Conservation (phyloP, 2,113 vertebrate species). For the Salvator merianae region DNA sequence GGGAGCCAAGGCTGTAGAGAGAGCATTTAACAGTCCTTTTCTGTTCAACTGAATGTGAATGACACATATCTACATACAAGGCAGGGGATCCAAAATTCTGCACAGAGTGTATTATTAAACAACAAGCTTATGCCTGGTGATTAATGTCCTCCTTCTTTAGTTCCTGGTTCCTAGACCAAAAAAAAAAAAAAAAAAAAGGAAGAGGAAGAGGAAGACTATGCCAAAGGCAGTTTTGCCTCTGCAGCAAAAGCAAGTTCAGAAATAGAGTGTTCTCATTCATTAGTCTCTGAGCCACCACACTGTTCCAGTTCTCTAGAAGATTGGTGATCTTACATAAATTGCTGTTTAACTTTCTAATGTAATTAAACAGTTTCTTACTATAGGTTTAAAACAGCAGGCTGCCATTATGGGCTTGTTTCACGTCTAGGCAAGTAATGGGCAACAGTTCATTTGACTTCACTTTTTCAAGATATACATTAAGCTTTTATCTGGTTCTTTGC, state of each 20-base stretch:
- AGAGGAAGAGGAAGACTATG: too few species aligned
- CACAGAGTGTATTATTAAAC: too few species aligned
- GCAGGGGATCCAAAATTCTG: too few species aligned
- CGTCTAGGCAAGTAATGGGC: constrained; percentile 10
- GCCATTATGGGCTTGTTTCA: constrained; percentile 9
- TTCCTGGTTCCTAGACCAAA: too few species aligned
- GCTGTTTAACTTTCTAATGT: constrained; percentile 6
- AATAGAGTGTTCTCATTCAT: not conserved
- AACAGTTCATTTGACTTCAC: constrained; percentile 23
- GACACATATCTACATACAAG: too few species aligned
- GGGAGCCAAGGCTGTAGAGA: too few species aligned
- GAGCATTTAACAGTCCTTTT: too few species aligned
- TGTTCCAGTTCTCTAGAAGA: not conserved
- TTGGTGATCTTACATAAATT: not conserved
- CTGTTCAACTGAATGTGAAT: too few species aligned
- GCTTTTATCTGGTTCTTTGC: not conserved
- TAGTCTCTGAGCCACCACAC: not conserved
- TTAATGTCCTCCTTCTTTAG: not conserved
- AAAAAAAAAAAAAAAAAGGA: not conserved
- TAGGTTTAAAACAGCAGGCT: constrained; percentile 19
- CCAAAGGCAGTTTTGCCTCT: too few species aligned
- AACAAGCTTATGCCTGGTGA: too few species aligned
- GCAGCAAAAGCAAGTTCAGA: not conserved
- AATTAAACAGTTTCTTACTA: constrained; percentile 24
- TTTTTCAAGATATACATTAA: not conserved